Evolutionary conservation across 2,888 invertebrate species (phyloP), one percentile per base, ranked within the genome.

Genomic region (Hesperia comma): DNA sequence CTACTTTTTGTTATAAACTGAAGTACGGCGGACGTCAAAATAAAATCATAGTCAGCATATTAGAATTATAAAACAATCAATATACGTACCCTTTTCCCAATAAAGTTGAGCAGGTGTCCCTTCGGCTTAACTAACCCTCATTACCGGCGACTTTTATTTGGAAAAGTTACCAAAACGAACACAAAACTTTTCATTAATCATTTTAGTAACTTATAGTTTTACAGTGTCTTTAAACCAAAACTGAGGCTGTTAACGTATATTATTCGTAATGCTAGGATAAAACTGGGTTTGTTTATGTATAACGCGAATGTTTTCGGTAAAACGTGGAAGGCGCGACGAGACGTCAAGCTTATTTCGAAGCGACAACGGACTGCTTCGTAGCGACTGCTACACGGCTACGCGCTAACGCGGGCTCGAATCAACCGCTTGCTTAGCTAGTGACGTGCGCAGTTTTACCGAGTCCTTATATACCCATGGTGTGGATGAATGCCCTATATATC

Each of bases 371-470:
- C 67, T 67, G 56, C 55, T 67, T 33, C 49, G 49, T 33, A 37
- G 2, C 37, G 51, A 51, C 21, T 40, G 46, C 26, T 56, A 19
- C 33, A 26, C 33, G 33, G 33, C 33, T 33, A 12, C 26, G 14
- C 43, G 17, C 21, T 10, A n/a, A 10, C 56, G 14, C 37, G 33
- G 46, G 21, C 46, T 55, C 40, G 26, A 21, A 46, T 43, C 43
- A 61, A 43, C 46, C 46, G 46, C 54, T 61, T 67, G 61, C 67
- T 68, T 46, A 68, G 69, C 71, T 76, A 77, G 82, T 73, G 82
- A 80, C 72, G 80, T 75, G 79, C 79, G 75, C 77, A 76, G 64
- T 73, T 73, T 68, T 71, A 49, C 60, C 26, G 37, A 64, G 61
- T 46, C 69, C 56, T 67, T 37, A 46, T 46, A 61, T 51, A 32